Base-by-base conservation (phyloP, 2,113 vertebrate genomes). In the Lota lota region DNA sequence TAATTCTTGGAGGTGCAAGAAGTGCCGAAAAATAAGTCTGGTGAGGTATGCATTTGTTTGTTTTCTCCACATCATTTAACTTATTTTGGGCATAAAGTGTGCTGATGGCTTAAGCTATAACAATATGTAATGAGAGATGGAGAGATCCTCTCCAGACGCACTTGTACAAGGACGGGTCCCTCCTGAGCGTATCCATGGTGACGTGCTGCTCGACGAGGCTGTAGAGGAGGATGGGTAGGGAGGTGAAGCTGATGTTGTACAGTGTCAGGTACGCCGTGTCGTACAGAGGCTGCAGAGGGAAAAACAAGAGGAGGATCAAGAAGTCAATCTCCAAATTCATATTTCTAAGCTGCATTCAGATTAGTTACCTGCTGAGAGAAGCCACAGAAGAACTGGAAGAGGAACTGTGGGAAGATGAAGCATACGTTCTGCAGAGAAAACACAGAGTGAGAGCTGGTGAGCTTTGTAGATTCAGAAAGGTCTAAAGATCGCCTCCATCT, bases 241-340 rank as follows among this genome's bases (percentile, higher is more conserved):
- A 99, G 40, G 97, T 99, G 89, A 99, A 99, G 91, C 97, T 98
- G 93, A 99, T 99, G 91, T 99, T 99, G 92, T 99, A 99, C 82
- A 99, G 87, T 47, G 97, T 98, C 85, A 99, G 91, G 84, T 98
- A 99, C 3, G 97, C 97, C 0, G 97, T 98, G 86, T 99, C 97
- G 6, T 98, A 99, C 74, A 99, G 93, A 68, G 97, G 97, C 97
- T 99, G 93, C 64, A 70, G 79, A 17, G 64, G 84, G 69, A 79
- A 79, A 58, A 4, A 62, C 19, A 56, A 68, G 11, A 53, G 2
- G 60, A 14, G 58, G 0, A 2, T 4, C 11, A 67, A 7, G 22
- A 22, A 69, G 28, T 24, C 18, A 61, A 61, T 22, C 22, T 61
- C 11, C 24, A 28, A 36, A 40, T 18, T 59, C 15, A 54, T 53